phyloP scores from a whole-genome alignment of 2,888 invertebrate genomes.

The Fragum sueziense region DNA sequence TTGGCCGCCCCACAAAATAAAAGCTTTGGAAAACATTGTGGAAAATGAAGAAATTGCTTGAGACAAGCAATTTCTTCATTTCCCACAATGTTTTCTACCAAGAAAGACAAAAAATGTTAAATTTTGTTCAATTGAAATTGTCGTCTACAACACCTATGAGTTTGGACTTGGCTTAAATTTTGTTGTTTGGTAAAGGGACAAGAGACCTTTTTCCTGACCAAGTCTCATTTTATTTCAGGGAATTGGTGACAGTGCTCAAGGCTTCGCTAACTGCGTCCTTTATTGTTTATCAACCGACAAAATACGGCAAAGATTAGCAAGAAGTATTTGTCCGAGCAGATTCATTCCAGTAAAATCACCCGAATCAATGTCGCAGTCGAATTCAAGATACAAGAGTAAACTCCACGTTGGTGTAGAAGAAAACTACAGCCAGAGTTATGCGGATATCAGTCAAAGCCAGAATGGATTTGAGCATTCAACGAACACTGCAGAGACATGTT shows the following conservation, averaged over 20 bases:
- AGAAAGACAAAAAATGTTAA: too few relatives aligned
- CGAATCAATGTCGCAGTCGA: neutral
- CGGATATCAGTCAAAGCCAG: neutral
- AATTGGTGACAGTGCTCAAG: slow-evolving; percentile 77
- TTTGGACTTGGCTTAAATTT: too few relatives aligned
- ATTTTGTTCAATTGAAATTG: too few relatives aligned
- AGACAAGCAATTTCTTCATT: too few relatives aligned
- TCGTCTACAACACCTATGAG: too few relatives aligned
- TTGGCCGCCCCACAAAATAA: too few relatives aligned
- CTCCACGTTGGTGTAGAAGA: slow-evolving; percentile 5
- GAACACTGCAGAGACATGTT: neutral
- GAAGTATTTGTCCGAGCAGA: slow-evolving; percentile 23
- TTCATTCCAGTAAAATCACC: neutral
- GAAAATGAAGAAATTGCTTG: too few relatives aligned
- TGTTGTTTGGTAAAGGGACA: too few relatives aligned
- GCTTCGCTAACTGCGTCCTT: slow-evolving; percentile 76
- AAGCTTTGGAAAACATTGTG: too few relatives aligned
- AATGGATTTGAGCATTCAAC: neutral
- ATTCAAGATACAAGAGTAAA: slow-evolving; percentile 12
- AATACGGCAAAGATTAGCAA: slow-evolving; percentile 59
- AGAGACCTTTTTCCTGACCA: neutral
- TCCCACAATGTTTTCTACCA: too few relatives aligned
- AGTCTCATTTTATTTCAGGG: slow-evolving; percentile 64
- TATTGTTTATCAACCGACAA: slow-evolving; percentile 68
- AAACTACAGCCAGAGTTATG: neutral